Evolutionary conservation across 2,797 vertebrate species (phyloP).

Genomic region (Tauraco hartlaubi): DNA sequence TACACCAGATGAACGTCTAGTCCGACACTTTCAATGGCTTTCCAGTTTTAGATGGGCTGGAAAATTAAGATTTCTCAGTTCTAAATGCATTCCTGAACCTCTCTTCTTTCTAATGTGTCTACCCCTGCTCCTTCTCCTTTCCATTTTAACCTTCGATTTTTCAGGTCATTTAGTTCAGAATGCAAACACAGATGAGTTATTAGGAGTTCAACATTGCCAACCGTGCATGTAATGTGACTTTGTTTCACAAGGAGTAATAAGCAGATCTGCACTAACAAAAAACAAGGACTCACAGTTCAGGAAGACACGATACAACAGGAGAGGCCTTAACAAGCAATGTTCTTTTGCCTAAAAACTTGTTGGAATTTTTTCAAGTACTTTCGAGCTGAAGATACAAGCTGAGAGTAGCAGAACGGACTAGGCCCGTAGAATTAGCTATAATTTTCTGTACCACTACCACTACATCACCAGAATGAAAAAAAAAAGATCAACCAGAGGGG

Average conservation of each 20-base stretch:
- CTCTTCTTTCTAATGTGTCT: neutral
- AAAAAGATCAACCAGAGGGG: neutral
- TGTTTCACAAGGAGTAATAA: neutral
- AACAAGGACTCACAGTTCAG: neutral
- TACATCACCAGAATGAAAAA: neutral
- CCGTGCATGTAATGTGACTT: conserved; percentile 11
- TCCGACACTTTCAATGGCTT: neutral
- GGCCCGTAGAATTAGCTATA: neutral
- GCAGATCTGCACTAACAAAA: neutral
- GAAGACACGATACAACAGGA: neutral
- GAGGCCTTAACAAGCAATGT: neutral
- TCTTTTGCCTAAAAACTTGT: neutral
- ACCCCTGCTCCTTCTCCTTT: neutral
- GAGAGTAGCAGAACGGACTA: neutral
- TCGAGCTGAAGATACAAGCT: neutral
- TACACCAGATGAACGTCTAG: neutral
- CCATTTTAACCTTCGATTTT: conserved; percentile 56
- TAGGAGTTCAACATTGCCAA: conserved; percentile 4
- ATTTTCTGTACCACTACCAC: conserved; percentile 8
- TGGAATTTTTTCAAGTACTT: neutral
- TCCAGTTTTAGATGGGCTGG: conserved; percentile 22
- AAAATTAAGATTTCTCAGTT: conserved; percentile 60
- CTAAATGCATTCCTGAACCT: conserved; percentile 16
- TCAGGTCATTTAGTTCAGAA: conserved; percentile 56
- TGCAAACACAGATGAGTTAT: conserved; percentile 49